Evolutionary conservation across 1,140 invertebrate species (phyloP).

Genomic region (Schmidtea mediterranea): DNA sequence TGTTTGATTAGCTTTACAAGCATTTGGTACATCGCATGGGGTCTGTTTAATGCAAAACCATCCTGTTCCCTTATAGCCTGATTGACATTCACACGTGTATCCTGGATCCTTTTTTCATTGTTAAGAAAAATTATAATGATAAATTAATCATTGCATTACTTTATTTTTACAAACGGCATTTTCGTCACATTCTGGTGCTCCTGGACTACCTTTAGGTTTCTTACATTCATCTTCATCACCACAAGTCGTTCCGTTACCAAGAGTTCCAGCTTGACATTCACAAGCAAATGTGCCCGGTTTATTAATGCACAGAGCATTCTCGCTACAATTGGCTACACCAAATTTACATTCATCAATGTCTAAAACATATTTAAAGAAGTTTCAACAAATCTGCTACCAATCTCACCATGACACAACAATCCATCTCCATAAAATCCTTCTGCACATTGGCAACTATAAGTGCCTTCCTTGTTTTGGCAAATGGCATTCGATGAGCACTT

Average conservation of each 20-base stretch:
- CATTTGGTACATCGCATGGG: neutral
- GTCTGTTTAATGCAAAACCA: neutral
- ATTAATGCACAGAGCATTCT: slow-evolving; percentile 1
- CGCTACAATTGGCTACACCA: neutral
- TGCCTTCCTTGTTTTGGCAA: slow-evolving; percentile 56
- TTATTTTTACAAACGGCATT: no score
- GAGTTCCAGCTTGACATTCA: neutral
- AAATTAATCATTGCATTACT: neutral
- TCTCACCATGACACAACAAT: slow-evolving; percentile 18
- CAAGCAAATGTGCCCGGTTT: slow-evolving; percentile 1
- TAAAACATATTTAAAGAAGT: no score
- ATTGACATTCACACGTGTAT: neutral
- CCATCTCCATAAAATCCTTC: slow-evolving; percentile 56
- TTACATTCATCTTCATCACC: neutral
- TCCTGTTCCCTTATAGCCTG: neutral
- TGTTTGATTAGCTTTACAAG: no score
- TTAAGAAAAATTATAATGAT: neutral
- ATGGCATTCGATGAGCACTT: slow-evolving; percentile 44
- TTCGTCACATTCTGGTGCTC: no score
- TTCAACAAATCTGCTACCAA: no score
- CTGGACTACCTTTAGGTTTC: neutral
- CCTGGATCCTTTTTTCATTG: slow-evolving; percentile 2
- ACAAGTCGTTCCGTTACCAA: slow-evolving; percentile 3
- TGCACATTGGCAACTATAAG: slow-evolving; percentile 50
- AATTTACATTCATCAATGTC: slow-evolving; percentile 2